Evolutionary conservation across 2,888 invertebrate species (phyloP).

Genomic region (Hyposoter dolosus): DNA sequence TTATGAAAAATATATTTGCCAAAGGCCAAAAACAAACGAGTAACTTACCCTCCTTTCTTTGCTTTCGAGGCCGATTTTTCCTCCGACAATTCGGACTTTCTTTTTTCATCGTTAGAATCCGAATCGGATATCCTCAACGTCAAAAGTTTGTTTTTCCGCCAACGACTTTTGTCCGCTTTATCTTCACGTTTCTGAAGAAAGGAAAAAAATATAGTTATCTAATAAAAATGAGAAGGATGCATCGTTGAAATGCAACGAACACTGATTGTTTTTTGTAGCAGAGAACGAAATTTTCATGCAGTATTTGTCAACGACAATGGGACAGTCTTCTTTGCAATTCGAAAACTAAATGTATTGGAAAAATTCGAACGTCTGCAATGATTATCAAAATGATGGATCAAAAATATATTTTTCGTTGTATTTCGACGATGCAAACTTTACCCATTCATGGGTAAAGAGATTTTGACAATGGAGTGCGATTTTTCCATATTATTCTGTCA

Average conservation of each 20-base stretch:
- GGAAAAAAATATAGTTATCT: not conserved
- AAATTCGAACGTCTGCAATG: too few species aligned
- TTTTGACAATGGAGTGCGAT: constrained; percentile 12
- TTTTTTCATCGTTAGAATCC: constrained; percentile 78
- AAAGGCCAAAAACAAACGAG: not conserved
- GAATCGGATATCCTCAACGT: constrained; percentile 77
- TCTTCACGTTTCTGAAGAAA: constrained; percentile 50
- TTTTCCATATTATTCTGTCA: not conserved
- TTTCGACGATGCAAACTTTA: too few species aligned
- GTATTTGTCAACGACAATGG: too few species aligned
- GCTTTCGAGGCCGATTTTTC: constrained; percentile 68
- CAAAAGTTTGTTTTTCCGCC: constrained; percentile 78
- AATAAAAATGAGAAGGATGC: too few species aligned
- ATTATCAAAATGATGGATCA: too few species aligned
- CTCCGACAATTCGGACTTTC: constrained; percentile 68
- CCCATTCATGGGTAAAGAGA: not conserved
- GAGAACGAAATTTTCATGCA: too few species aligned
- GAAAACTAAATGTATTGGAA: too few species aligned
- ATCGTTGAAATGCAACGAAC: too few species aligned
- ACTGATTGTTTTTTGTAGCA: too few species aligned
- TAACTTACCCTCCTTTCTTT: constrained; percentile 64
- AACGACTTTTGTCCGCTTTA: constrained; percentile 69
- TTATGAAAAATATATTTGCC: not conserved
- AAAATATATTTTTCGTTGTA: too few species aligned
- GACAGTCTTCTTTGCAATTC: too few species aligned